These are phyloP conservation scores for Bhutanitis thaidina DNA, from an alignment of 2,888 invertebrate genomes.

Conservation along the genomic window DNA sequence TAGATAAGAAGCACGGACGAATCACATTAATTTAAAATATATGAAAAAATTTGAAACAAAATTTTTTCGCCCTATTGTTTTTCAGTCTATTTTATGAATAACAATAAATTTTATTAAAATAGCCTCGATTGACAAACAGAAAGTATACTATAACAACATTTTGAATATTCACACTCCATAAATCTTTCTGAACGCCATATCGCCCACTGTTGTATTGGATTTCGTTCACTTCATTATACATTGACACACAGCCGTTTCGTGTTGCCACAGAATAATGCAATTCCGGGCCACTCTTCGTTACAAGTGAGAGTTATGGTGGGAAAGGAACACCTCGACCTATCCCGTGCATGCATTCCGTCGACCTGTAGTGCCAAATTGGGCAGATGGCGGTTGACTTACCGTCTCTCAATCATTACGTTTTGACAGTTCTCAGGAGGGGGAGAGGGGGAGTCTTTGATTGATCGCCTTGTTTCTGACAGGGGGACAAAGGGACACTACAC, in stretches of 20 bases:
- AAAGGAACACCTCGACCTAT: conserved; percentile 21
- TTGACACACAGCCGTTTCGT: not conserved
- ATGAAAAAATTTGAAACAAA: no score
- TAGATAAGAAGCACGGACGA: no score
- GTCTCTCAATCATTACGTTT: conserved; percentile 39
- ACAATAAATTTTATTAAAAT: no score
- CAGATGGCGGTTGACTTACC: conserved; percentile 32
- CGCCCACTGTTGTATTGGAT: conserved; percentile 1
- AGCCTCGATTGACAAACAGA: no score
- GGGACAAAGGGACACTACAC: conserved; percentile 22
- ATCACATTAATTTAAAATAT: no score
- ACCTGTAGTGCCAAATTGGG: conserved; percentile 38
- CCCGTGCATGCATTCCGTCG: conserved; percentile 13
- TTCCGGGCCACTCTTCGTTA: conserved; percentile 4
- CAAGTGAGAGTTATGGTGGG: not conserved
- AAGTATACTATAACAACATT: not conserved
- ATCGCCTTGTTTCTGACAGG: conserved; percentile 34
- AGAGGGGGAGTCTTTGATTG: conserved; percentile 44
- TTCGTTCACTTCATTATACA: not conserved
- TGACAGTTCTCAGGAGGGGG: conserved; percentile 30
- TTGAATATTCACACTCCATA: conserved; percentile 12
- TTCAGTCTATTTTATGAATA: no score
- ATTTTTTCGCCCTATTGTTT: no score
- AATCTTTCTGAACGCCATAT: conserved; percentile 7
- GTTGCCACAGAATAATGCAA: not conserved